phyloP scores from a whole-genome alignment of 2,113 vertebrate species.

The Lota lota region DNA sequence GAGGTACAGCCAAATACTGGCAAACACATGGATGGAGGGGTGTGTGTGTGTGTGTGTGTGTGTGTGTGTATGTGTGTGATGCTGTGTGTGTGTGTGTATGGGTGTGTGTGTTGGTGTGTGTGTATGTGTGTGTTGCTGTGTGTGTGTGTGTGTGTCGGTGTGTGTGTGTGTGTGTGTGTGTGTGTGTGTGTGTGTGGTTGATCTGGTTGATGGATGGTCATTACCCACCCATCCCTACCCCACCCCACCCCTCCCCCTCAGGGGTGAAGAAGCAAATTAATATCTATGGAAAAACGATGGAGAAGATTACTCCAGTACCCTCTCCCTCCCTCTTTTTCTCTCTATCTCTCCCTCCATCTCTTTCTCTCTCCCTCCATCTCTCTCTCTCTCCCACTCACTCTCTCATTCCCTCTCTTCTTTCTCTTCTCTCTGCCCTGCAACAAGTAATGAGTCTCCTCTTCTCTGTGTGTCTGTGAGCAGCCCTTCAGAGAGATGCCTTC shows the following conservation, averaged over 20 bases:
- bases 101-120: too few species aligned
- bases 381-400: too few species aligned
- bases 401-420: too few species aligned
- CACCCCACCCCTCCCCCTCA: not conserved
- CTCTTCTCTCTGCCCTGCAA: too few species aligned
- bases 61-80: not conserved
- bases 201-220: constrained; percentile 51
- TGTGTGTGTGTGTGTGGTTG: not conserved
- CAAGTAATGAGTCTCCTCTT: too few species aligned
- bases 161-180: not conserved
- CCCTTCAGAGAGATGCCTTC: too few species aligned
- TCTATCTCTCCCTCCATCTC: not conserved
- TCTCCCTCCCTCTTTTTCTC: not conserved
- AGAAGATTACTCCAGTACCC: constrained; percentile 2
- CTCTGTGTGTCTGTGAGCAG: too few species aligned
- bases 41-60: not conserved
- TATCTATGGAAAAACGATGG: constrained; percentile 42
- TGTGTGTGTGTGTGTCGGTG: too few species aligned
- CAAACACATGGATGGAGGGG: constrained; percentile 22
- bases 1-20: constrained; percentile 17
- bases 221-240: constrained; percentile 1
- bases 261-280: constrained; percentile 49
- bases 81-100: too few species aligned
- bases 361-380: not conserved
- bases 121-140: too few species aligned